phyloP scores from a whole-genome alignment of 1,140 invertebrate genomes.

The Bombus soroeensis region DNA sequence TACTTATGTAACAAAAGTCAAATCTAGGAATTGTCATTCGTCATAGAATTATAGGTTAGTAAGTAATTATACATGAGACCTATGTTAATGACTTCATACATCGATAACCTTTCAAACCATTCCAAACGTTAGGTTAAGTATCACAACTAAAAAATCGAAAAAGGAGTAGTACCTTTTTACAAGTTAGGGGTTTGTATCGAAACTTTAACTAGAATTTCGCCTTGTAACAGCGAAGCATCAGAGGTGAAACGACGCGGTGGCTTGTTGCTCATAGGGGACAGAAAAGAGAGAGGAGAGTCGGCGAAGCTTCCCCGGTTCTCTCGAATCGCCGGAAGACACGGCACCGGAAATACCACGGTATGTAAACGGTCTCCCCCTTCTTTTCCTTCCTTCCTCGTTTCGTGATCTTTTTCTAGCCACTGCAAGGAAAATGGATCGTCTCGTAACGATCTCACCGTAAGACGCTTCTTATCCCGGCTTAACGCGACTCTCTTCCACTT shows the following conservation, averaged over 20 bases:
- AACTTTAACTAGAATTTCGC: not conserved
- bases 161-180: not conserved
- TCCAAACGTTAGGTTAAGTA: not conserved
- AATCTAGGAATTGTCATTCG: too few species aligned
- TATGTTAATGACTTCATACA: not conserved
- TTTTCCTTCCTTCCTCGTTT: conserved; percentile 10
- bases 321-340: conserved; percentile 25
- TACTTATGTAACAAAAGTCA: too few species aligned
- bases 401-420: not conserved
- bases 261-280: not conserved
- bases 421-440: conserved; percentile 27
- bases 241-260: not conserved
- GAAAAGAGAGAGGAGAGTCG: not conserved
- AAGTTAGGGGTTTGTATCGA: not conserved
- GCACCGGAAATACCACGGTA: conserved; percentile 29
- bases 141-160: not conserved
- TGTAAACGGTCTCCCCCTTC: not conserved
- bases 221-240: not conserved
- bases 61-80: not conserved
- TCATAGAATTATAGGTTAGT: not conserved
- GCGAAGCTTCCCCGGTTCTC: not conserved
- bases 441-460: conserved; percentile 23
- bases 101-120: not conserved
- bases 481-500: conserved; percentile 14
- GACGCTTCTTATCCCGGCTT: conserved; percentile 32